A percentile compares a stretch with the other conserved stretches of the same genome.
Conservation (phyloP, 2,113 vertebrate species). For the Calidris pygmaea region DNA sequence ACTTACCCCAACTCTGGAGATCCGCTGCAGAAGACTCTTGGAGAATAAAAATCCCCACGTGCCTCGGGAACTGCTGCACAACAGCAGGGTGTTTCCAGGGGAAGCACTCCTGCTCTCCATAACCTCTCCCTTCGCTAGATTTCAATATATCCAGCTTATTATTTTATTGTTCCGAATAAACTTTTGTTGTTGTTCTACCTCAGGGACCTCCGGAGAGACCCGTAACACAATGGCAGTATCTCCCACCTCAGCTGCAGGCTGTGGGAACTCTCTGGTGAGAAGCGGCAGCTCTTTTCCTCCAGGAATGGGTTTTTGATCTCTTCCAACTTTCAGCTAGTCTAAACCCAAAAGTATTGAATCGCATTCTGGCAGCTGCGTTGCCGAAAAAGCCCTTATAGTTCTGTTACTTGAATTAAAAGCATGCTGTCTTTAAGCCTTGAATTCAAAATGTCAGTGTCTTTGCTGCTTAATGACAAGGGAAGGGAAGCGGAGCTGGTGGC, state of each 20-base stretch:
- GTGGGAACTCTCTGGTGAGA: background rate
- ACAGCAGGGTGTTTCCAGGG: background rate
- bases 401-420: background rate
- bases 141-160: background rate
- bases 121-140: background rate
- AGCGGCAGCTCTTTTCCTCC: background rate
- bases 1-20: slow-evolving; percentile 46
- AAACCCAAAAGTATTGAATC: background rate
- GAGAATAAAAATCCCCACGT: background rate
- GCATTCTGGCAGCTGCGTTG: background rate
- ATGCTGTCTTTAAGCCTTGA: background rate
- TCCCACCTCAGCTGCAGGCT: background rate
- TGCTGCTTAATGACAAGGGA: background rate
- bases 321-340: background rate
- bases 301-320: slow-evolving; percentile 12
- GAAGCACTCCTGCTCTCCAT: background rate
- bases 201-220: background rate
- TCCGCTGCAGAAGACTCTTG: background rate
- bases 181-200: background rate
- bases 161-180: background rate
- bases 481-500: background rate
- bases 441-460: background rate
- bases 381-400: background rate
- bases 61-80: accelerated
- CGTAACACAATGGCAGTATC: background rate